Base-by-base conservation (phyloP, 2,888 invertebrate species). In the Agriopis aurantiaria region DNA sequence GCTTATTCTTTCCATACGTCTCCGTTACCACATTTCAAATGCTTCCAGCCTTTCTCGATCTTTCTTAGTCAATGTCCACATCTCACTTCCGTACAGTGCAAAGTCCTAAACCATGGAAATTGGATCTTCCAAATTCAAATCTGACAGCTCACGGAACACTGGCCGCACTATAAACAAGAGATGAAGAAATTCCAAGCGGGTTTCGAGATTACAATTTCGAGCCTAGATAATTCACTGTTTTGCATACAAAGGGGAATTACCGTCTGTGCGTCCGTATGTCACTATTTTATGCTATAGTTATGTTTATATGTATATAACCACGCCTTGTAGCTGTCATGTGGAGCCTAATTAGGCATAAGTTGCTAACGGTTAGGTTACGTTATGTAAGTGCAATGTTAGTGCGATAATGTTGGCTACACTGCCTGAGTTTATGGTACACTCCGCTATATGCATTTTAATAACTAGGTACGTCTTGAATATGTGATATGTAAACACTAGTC, bases 171-270 rank as follows among this genome's bases (percentile, higher is more conserved):
- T 85, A 84, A 90, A 89, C 91, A 90, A 89, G 86, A 86, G 90
- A 93, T 93, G 93, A 91, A 94, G 93, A 92, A 94, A 94, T 92
- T 91, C 91, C 91, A 88, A 89, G 89, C 91, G 77, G 88, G 92
- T 91, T 91, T 87, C 82, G 85, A 93, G 94, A 93, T 94, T 93
- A 94, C 91, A 92, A 92, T 94, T 94, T 92, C 88, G 91, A 90
- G 88, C 91, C 92, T 93, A 93, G 93, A 94, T 93, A 92, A 94
- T 93, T 93, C 91, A 87, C 87, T 89, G 91, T 92, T 85, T 94
- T 90, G 92, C 93, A 94, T 94, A 94, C 93, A 94, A 94, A 93
- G 93, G 92, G 88, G 91, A 88, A 92, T 92, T 92, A 92, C 92
- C 88, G 90, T 88, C 87, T 86, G 88, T 89, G 88, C 88, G 91